These are phyloP conservation scores for Drosophila mimica DNA, from an alignment of 2,888 invertebrate species.

Conservation along the genomic window DNA sequence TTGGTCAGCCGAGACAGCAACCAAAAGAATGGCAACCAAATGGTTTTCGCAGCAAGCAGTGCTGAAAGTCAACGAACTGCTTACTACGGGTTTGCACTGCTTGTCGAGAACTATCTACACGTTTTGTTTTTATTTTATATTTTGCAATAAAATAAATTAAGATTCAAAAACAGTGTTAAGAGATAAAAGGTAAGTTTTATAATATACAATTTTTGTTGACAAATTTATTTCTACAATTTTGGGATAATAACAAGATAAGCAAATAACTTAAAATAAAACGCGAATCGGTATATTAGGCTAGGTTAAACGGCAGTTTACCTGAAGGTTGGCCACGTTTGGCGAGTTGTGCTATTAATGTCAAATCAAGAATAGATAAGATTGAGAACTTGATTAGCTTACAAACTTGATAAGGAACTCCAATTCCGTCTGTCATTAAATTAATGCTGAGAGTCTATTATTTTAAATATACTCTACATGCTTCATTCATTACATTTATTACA, in stretches of 20 bases:
- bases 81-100: slow-evolving; percentile 5
- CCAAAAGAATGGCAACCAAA: slow-evolving; percentile 21
- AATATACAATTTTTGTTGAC: background rate
- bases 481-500: slow-evolving; percentile 22
- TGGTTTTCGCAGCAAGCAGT: slow-evolving; percentile 39
- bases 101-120: background rate
- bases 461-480: slow-evolving; percentile 3
- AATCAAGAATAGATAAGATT: background rate
- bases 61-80: background rate
- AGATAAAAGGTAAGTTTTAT: background rate
- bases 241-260: background rate
- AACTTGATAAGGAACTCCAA: background rate
- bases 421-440: background rate
- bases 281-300: background rate
- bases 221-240: background rate
- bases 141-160: background rate
- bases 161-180: background rate
- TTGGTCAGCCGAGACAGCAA: slow-evolving; percentile 40
- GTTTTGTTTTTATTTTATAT: background rate
- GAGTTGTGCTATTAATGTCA: background rate
- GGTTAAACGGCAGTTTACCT: too few species aligned
- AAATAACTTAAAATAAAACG: background rate
- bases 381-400: background rate
- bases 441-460: background rate
- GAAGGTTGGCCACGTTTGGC: too few species aligned